Conservation (phyloP, 2,888 invertebrate genomes). For the Trissonchulus latispiculum region DNA sequence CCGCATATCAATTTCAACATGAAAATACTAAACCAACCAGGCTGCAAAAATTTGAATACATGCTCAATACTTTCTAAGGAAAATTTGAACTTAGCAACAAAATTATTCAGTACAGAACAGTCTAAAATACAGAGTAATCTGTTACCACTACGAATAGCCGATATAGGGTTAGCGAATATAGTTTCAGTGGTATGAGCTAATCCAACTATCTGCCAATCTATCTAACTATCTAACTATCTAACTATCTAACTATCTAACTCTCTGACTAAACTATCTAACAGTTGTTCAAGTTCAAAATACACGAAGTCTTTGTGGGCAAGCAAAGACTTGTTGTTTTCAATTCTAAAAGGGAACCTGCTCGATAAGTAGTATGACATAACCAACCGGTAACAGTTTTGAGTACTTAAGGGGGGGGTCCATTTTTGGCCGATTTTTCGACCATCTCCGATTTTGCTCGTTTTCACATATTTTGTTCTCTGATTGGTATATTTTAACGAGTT, state of each 20-base stretch:
- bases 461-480: too few species aligned
- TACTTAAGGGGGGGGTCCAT: too few species aligned
- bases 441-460: too few species aligned
- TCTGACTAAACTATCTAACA: too few species aligned
- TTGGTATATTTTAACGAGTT: too few species aligned
- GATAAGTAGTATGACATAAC: background rate
- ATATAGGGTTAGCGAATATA: background rate
- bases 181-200: background rate
- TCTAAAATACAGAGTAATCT: background rate
- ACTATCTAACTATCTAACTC: background rate
- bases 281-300: background rate
- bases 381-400: background rate
- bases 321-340: background rate
- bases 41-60: background rate
- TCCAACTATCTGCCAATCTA: too few species aligned
- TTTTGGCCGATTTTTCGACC: too few species aligned
- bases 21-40: background rate
- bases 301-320: background rate
- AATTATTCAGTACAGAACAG: background rate
- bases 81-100: slow-evolving; percentile 9
- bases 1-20: background rate
- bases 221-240: too few species aligned
- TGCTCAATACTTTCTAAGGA: background rate
- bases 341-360: background rate
- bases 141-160: background rate